phyloP scores from a whole-genome alignment of 2,888 invertebrate genomes.

The Lepidocyrtoides sp. region DNA sequence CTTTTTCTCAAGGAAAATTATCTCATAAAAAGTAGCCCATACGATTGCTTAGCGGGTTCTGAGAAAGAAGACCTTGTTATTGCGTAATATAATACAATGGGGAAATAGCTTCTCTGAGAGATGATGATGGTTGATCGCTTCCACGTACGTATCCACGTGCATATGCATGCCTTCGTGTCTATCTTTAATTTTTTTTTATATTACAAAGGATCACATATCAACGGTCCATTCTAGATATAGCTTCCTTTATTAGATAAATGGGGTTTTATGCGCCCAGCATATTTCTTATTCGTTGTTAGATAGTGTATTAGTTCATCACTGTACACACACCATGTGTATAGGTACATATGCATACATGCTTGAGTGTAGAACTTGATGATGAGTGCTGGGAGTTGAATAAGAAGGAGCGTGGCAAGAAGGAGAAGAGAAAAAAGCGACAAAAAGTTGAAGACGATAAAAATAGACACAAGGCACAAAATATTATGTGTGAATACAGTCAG shows the following conservation, averaged over 20 bases:
- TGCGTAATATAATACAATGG: constrained; percentile 46
- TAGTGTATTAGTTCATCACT: background rate
- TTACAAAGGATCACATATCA: constrained; percentile 30
- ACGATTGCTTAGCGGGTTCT: constrained; percentile 21
- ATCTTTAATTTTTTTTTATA: background rate
- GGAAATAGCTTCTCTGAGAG: constrained; percentile 20
- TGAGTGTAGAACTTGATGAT: background rate
- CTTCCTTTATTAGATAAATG: constrained; percentile 20
- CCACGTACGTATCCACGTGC: background rate
- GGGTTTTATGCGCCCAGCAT: background rate
- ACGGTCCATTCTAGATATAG: constrained; percentile 13
- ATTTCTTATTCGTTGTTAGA: background rate
- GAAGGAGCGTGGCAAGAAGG: background rate
- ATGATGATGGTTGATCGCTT: constrained; percentile 47
- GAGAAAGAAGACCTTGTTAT: constrained; percentile 38
- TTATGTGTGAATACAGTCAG: background rate
- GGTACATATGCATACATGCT: too few relatives aligned
- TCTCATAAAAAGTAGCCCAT: constrained; percentile 53
- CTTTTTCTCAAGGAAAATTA: constrained; percentile 33
- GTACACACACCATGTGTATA: background rate
- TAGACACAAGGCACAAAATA: background rate
- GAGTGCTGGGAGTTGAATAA: background rate
- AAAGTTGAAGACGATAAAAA: constrained; percentile 11
- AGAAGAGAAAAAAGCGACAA: background rate
- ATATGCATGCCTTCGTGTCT: background rate